These are phyloP conservation scores for Vimba vimba DNA, from an alignment of 2,113 vertebrate species.

Conservation along the genomic window DNA sequence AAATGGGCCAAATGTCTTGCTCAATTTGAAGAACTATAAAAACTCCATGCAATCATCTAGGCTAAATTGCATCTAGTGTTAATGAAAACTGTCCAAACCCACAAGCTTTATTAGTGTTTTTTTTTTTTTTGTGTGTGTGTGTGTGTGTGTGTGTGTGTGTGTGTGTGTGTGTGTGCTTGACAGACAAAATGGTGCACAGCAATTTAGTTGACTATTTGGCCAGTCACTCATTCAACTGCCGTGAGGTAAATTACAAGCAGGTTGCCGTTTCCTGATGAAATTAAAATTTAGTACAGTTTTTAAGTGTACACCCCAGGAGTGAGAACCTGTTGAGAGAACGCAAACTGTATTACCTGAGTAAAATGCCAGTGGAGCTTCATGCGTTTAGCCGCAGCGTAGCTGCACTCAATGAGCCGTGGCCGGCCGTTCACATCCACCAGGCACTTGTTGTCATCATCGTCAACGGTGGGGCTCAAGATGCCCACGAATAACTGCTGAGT, in stretches of 20 bases:
- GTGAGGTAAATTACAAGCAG: not conserved
- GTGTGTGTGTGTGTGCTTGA: too few relatives aligned
- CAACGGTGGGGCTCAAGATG: conserved; percentile 92
- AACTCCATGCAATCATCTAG: too few relatives aligned
- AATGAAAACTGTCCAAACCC: too few relatives aligned
- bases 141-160: too few relatives aligned
- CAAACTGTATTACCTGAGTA: conserved; percentile 84
- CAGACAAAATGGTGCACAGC: too few relatives aligned
- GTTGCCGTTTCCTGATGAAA: not conserved
- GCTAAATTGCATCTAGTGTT: too few relatives aligned
- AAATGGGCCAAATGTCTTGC: too few relatives aligned
- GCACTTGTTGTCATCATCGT: conserved; percentile 97
- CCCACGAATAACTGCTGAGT: conserved; percentile 90
- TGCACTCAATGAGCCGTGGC: conserved; percentile 94
- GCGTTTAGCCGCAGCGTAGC: conserved; percentile 92
- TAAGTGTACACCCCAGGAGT: not conserved
- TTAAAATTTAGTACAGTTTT: not conserved
- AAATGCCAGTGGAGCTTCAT: conserved; percentile 98
- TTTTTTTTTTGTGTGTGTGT: too few relatives aligned
- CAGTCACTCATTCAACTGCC: too few relatives aligned
- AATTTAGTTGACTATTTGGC: too few relatives aligned
- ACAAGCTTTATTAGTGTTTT: too few relatives aligned
- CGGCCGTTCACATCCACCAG: conserved; percentile 96
- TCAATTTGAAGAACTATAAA: too few relatives aligned
- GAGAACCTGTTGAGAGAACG: not conserved